Base-by-base conservation (phyloP, 2,888 invertebrate genomes). In the Pseudococcus jackbeardsleyi region DNA sequence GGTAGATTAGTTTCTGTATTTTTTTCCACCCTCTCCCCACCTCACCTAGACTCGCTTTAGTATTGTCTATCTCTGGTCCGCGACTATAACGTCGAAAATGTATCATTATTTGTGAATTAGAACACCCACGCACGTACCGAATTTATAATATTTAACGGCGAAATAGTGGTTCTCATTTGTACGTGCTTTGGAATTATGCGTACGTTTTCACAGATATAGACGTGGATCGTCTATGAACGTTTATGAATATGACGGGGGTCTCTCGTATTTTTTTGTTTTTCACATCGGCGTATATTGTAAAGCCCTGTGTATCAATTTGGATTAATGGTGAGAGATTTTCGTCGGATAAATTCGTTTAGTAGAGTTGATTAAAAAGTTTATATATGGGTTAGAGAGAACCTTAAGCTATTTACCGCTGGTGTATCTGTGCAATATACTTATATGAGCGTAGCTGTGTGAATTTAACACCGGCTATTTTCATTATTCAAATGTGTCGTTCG, bases 61-160 rank as follows among this genome's bases (percentile, higher is more conserved):
- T 54, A 54, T 54, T 54, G 54, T 54, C 54, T 54, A n/a, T n/a
- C 50, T 12, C 11, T 50, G n/a, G 77, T 77, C 77, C 72, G 26
- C 42, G 33, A 8, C 72, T n/a, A 77, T 46, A 82, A 42, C 46
- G 79, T 46, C 77, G 77, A 77, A 82, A 82, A 82, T 82, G 79
- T 82, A 82, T 82, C 79, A 82, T 82, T 82, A 82, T 82, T 82
- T 82, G 79, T 82, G 79, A 82, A 82, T 82, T 82, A 82, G 79
- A 82, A 82, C 79, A 82, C 79, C 79, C 79, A 82, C 79, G 79
- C 79, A 82, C 79, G 79, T 82, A 82, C 79, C 42, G 79, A 82
- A 82, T 82, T 82, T 82, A 82, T 82, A 82, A 82, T 82, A 82
- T 82, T 82, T 82, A 82, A 82, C 79, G 79, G 79, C 79, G 42